Conservation (phyloP, 2,888 invertebrate genomes). For the Capitulum mitella region DNA sequence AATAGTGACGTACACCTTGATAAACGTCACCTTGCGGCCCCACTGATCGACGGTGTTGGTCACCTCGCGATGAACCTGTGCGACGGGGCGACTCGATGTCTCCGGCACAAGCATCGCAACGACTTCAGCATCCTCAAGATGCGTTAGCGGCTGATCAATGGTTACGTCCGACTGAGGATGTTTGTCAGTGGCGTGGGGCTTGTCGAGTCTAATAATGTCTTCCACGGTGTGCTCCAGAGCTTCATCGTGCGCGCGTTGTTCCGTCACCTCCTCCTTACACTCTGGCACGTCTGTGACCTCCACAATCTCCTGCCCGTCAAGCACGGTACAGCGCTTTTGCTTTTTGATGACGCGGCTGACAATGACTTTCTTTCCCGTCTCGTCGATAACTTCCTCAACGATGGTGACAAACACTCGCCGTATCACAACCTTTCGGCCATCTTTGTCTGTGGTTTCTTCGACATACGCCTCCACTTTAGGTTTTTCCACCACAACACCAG, state of each 20-base stretch:
- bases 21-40: background rate
- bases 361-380: background rate
- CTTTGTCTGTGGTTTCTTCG: background rate
- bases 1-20: background rate
- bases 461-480: background rate
- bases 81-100: background rate
- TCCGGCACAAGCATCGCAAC: background rate
- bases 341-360: background rate
- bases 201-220: background rate
- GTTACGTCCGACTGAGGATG: background rate
- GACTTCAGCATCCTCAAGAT: background rate
- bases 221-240: background rate
- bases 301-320: background rate
- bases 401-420: background rate
- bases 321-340: background rate
- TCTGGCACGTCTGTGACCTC: background rate
- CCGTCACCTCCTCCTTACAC: background rate
- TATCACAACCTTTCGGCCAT: background rate
- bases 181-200: background rate
- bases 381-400: background rate
- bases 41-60: background rate
- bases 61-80: background rate
- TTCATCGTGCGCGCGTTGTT: background rate
- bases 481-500: background rate
- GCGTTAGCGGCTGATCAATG: background rate